Conservation (phyloP, 2,113 vertebrate species). For the Thunnus thynnus region DNA sequence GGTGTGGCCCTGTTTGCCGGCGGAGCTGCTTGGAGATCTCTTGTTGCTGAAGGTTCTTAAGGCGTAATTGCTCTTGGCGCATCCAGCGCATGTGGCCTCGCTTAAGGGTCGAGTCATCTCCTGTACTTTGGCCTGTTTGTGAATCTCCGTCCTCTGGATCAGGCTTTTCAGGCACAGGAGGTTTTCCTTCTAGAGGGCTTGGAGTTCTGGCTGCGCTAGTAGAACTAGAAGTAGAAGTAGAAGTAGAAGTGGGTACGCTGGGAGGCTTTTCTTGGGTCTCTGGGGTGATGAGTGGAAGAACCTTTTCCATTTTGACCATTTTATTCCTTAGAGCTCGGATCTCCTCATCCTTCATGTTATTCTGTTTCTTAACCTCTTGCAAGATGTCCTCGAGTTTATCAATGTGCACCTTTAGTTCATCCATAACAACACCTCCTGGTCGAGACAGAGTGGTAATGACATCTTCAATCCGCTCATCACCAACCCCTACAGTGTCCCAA, state of each 20-base stretch:
- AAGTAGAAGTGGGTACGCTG: background rate
- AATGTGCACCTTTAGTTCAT: slow-evolving; percentile 97
- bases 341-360: slow-evolving; percentile 98
- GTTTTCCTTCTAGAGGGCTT: slow-evolving; percentile 71
- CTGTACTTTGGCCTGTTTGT: slow-evolving; percentile 83
- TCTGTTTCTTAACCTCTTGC: slow-evolving; percentile 98
- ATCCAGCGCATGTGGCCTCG: slow-evolving; percentile 93
- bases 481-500: slow-evolving; percentile 98
- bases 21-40: slow-evolving; percentile 96
- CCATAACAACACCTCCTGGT: slow-evolving; percentile 88
- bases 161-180: slow-evolving; percentile 72
- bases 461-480: slow-evolving; percentile 96
- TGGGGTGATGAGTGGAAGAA: slow-evolving; percentile 92
- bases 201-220: slow-evolving; percentile 44
- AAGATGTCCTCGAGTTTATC: slow-evolving; percentile 98
- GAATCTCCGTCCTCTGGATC: slow-evolving; percentile 83
- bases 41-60: slow-evolving; percentile 96
- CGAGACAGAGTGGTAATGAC: slow-evolving; percentile 85
- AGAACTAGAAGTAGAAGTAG: background rate
- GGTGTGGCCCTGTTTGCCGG: slow-evolving; percentile 90
- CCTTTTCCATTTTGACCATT: slow-evolving; percentile 99
- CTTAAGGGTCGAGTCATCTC: slow-evolving; percentile 88
- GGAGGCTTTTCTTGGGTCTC: slow-evolving; percentile 79
- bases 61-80: slow-evolving; percentile 94
- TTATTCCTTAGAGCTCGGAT: slow-evolving; percentile 95